These are phyloP conservation scores for Calliopsis andreniformis DNA, from an alignment of 1,140 invertebrate species.

Conservation along the genomic window DNA sequence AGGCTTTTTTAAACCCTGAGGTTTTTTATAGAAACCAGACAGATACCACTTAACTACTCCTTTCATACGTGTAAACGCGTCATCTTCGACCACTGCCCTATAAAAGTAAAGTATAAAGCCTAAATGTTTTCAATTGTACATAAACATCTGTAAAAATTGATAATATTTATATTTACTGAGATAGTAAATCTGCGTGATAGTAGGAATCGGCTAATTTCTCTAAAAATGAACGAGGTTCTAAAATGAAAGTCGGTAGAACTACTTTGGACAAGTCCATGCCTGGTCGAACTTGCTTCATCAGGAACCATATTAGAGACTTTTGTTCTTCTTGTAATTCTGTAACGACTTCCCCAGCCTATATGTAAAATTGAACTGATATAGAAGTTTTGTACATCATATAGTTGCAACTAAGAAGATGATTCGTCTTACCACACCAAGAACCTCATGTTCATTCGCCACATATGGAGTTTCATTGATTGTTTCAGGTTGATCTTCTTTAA, in stretches of 20 bases:
- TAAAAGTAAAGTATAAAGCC: slow-evolving; percentile 58
- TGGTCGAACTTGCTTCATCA: slow-evolving; percentile 96
- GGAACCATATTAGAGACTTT: slow-evolving; percentile 96
- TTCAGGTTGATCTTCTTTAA: slow-evolving; percentile 81
- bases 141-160: background rate
- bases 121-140: background rate
- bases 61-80: slow-evolving; percentile 95
- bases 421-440: slow-evolving; percentile 85
- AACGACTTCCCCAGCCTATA: slow-evolving; percentile 92
- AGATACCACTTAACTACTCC: slow-evolving; percentile 94
- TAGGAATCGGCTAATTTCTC: slow-evolving; percentile 97
- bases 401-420: background rate
- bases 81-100: slow-evolving; percentile 92
- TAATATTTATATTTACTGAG: slow-evolving; percentile 85
- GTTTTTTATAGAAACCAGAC: slow-evolving; percentile 93
- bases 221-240: slow-evolving; percentile 95
- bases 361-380: slow-evolving; percentile 3
- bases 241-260: slow-evolving; percentile 93
- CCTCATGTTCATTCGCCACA: slow-evolving; percentile 84
- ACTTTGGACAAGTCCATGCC: slow-evolving; percentile 99
- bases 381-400: background rate
- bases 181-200: slow-evolving; percentile 95
- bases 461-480: slow-evolving; percentile 84
- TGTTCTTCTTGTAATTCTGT: slow-evolving; percentile 97
- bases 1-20: slow-evolving; percentile 96